Evolutionary conservation across 2,113 vertebrate species (phyloP).

Genomic region (Gymnarchus niloticus): DNA sequence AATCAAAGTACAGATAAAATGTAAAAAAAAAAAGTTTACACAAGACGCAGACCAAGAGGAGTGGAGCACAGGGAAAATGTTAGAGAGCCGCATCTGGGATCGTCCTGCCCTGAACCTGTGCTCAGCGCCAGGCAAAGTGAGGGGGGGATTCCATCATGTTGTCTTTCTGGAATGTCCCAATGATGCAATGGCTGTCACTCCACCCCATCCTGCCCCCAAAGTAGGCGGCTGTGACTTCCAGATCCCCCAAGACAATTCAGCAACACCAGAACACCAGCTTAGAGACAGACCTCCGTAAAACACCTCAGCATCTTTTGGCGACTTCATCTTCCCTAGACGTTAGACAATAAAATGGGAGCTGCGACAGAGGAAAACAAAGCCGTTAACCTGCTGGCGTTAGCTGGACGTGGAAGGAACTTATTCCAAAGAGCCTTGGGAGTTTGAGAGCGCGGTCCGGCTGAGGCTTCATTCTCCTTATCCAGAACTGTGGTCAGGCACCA

Average conservation of each 20-base stretch:
- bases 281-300: not conserved
- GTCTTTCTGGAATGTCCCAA: constrained; percentile 25
- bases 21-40: constrained; percentile 19
- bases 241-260: not conserved
- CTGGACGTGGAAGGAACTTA: not conserved
- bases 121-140: constrained; percentile 26
- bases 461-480: not conserved
- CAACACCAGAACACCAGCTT: constrained; percentile 7
- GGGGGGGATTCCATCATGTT: constrained; percentile 48
- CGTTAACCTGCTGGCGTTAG: not conserved
- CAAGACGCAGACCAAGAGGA: constrained; percentile 18
- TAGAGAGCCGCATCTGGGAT: constrained; percentile 32
- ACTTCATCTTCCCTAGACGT: not conserved
- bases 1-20: constrained; percentile 22
- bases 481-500: too few species aligned
- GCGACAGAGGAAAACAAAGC: not conserved
- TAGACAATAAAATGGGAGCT: too few species aligned
- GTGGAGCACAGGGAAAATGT: constrained; percentile 44
- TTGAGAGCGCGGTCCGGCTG: not conserved
- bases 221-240: not conserved
- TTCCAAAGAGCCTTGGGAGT: not conserved
- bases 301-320: not conserved
- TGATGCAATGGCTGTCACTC: constrained; percentile 14
- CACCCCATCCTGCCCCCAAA: not conserved
- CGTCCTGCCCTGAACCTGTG: constrained; percentile 46